phyloP scores from a whole-genome alignment of 1,140 invertebrate species.

The Trichoplusia ni region DNA sequence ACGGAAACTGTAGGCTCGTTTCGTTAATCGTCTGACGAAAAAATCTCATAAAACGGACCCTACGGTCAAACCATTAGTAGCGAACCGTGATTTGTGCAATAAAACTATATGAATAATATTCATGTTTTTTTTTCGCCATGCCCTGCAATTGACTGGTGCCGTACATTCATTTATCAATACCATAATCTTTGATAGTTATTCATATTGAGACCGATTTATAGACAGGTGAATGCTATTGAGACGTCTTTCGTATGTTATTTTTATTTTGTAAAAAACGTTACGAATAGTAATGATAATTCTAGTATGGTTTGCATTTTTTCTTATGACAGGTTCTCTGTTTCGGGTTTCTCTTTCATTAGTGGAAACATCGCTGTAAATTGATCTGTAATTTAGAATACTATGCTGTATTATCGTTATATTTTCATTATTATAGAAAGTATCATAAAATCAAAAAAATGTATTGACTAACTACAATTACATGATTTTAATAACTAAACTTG shows the following conservation, averaged over 20 bases:
- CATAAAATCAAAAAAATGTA: too few species aligned
- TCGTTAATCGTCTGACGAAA: constrained; percentile 72
- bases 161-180: constrained; percentile 70
- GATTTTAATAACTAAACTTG: too few species aligned
- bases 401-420: too few species aligned
- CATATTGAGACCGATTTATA: constrained; percentile 63
- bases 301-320: too few species aligned
- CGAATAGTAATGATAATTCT: too few species aligned
- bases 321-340: too few species aligned
- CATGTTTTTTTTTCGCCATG: constrained; percentile 61
- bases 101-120: constrained; percentile 71
- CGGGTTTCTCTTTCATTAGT: too few species aligned
- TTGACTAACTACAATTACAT: too few species aligned
- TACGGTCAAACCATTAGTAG: constrained; percentile 70
- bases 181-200: constrained; percentile 73
- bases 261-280: too few species aligned
- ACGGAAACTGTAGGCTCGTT: constrained; percentile 71
- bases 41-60: constrained; percentile 72
- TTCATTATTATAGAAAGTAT: too few species aligned
- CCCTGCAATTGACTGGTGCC: constrained; percentile 56
- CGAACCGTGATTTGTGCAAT: constrained; percentile 69
- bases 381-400: too few species aligned
- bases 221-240: constrained; percentile 47
- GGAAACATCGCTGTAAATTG: too few species aligned
- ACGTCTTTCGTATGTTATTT: constrained; percentile 3